Evolutionary conservation across 2,797 vertebrate species (phyloP).

Genomic region (Semotilus atromaculatus): DNA sequence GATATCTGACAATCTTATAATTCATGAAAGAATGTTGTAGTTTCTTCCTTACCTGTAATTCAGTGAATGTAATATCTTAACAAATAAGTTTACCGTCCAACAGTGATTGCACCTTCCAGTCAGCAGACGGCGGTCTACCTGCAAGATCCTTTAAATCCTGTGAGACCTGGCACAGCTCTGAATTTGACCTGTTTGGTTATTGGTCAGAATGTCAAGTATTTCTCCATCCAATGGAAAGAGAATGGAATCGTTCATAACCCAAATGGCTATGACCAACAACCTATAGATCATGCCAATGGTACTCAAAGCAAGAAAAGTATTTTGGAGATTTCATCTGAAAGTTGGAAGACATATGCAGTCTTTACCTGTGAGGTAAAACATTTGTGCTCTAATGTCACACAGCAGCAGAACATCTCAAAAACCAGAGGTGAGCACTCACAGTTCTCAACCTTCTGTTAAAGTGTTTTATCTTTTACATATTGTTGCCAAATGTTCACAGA

Average conservation of each 20-base stretch:
- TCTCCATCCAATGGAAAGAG: conserved; percentile 70
- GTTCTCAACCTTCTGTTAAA: background rate
- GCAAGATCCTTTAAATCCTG: conserved; percentile 49
- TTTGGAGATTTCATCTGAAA: conserved; percentile 50
- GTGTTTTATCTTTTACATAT: background rate
- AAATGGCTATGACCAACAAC: background rate
- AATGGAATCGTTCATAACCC: accelerated
- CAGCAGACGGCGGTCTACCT: conserved; percentile 59
- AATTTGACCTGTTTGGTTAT: conserved; percentile 70
- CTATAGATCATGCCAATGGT: conserved; percentile 64
- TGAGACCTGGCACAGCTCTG: conserved; percentile 27
- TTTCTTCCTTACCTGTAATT: background rate
- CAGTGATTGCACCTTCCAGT: conserved; percentile 63
- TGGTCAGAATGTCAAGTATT: conserved; percentile 57
- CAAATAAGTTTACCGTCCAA: conserved; percentile 14
- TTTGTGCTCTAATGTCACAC: conserved; percentile 57
- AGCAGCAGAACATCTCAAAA: conserved; percentile 63
- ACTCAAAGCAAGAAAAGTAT: conserved; percentile 67
- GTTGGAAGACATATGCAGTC: conserved; percentile 62
- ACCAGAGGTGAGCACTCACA: conserved; percentile 63
- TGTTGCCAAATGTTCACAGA: conserved; percentile 57
- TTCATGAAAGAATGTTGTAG: background rate
- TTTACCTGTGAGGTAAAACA: conserved; percentile 72
- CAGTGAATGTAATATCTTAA: background rate
- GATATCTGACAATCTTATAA: too few relatives aligned